phyloP scores from a whole-genome alignment of 1,140 invertebrate genomes.

The Macrobrachium rosenbergii region DNA sequence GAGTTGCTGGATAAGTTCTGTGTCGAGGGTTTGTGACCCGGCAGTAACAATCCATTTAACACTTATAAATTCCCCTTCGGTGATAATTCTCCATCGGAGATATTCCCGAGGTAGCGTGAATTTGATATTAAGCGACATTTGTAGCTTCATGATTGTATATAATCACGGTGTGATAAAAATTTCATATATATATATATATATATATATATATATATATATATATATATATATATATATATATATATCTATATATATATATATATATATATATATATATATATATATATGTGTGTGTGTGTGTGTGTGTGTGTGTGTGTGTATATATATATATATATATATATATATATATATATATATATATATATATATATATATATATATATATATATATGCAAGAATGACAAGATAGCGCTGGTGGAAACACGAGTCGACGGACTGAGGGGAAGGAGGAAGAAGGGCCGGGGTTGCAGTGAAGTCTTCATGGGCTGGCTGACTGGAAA shows the following conservation, averaged over 20 bases:
- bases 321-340: background rate
- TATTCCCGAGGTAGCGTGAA: too few relatives aligned
- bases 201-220: conserved; percentile 12
- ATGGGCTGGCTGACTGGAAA: too few relatives aligned
- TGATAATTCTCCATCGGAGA: too few relatives aligned
- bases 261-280: background rate
- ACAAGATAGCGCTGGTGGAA: too few relatives aligned
- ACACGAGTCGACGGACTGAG: too few relatives aligned
- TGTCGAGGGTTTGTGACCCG: too few relatives aligned
- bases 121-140: too few relatives aligned
- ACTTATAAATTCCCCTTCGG: too few relatives aligned
- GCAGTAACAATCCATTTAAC: too few relatives aligned
- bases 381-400: background rate
- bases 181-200: conserved; percentile 17
- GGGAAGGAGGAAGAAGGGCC: background rate
- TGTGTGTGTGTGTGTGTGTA: background rate
- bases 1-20: background rate
- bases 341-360: background rate
- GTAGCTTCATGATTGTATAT: too few relatives aligned
- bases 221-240: conserved; percentile 3
- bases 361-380: background rate
- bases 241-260: background rate
- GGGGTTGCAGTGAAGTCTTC: too few relatives aligned
- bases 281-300: background rate
- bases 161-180: too few relatives aligned